Conservation (phyloP, 2,797 vertebrate genomes). For the Anguilla pacifica region DNA sequence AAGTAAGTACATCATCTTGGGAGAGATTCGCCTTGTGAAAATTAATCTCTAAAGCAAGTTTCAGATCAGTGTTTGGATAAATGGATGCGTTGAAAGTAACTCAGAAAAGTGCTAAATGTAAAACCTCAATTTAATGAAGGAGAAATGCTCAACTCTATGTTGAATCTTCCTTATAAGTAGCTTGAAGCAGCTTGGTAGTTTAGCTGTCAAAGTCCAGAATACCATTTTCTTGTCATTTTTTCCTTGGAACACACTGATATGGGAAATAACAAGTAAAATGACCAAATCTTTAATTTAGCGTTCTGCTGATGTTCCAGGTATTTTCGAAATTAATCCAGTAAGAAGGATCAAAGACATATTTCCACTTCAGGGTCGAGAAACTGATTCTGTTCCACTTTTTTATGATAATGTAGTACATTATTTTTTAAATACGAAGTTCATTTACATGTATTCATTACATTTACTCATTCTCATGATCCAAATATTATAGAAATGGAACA, state of each 20-base stretch:
- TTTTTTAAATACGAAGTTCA: no score
- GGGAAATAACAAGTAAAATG: not conserved
- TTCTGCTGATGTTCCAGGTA: not conserved
- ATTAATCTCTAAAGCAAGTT: not conserved
- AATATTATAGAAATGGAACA: no score
- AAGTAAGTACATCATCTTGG: constrained; percentile 53
- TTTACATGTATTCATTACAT: no score
- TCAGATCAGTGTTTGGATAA: not conserved
- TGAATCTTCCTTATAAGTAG: not conserved
- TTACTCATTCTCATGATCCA: no score
- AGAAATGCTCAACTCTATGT: not conserved
- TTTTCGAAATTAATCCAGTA: not conserved
- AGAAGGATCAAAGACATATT: not conserved
- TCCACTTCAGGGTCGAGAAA: not conserved
- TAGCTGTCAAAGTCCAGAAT: not conserved
- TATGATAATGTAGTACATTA: not conserved
- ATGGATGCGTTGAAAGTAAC: not conserved
- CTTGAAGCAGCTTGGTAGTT: not conserved
- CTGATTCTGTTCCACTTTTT: not conserved
- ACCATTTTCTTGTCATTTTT: not conserved
- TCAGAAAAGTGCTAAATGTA: not conserved
- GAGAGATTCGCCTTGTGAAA: not conserved
- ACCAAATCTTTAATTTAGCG: not conserved
- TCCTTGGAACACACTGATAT: not conserved
- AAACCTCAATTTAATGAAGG: not conserved